A percentile compares a stretch with the other conserved stretches of the same genome.
These are phyloP conservation scores for Leptoteleia sp. DNA, from an alignment of 1,140 invertebrate species.

Conservation along the genomic window DNA sequence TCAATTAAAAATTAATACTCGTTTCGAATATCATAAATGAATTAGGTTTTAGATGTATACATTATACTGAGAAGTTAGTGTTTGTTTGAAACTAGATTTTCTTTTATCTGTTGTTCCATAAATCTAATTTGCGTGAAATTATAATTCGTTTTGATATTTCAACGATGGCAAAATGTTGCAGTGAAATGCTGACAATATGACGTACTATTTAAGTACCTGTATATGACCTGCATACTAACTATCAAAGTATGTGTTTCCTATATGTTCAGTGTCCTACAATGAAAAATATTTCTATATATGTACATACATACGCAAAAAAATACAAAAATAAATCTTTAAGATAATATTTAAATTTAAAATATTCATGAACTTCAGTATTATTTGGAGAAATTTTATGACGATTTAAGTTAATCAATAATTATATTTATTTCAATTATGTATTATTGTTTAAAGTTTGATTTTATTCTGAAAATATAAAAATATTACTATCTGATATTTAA, in stretches of 20 bases:
- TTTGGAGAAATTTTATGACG: too few relatives aligned
- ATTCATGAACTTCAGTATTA: too few relatives aligned
- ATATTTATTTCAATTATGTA: too few relatives aligned
- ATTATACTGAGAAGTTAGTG: not conserved
- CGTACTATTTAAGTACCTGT: conserved; percentile 63
- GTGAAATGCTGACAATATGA: conserved; percentile 60
- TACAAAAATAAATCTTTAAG: too few relatives aligned
- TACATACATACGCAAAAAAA: too few relatives aligned
- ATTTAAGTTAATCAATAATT: too few relatives aligned
- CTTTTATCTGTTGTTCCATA: too few relatives aligned
- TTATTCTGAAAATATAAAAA: too few relatives aligned
- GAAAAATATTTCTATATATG: conserved; percentile 23
- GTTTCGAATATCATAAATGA: conserved; percentile 3
- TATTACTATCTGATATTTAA: too few relatives aligned
- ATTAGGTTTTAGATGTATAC: conserved; percentile 8
- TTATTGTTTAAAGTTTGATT: too few relatives aligned
- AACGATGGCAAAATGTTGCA: conserved; percentile 37
- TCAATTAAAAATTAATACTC: conserved; percentile 32
- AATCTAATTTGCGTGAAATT: conserved; percentile 28
- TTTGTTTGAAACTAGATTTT: not conserved
- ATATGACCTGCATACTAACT: conserved; percentile 43
- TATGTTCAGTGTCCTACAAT: conserved; percentile 45
- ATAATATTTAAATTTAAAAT: conserved; percentile 26
- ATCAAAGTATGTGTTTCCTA: conserved; percentile 48
- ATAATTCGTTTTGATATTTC: conserved; percentile 23